phyloP scores from a whole-genome alignment of 2,888 invertebrate species.

The Agonopterix heracliana region DNA sequence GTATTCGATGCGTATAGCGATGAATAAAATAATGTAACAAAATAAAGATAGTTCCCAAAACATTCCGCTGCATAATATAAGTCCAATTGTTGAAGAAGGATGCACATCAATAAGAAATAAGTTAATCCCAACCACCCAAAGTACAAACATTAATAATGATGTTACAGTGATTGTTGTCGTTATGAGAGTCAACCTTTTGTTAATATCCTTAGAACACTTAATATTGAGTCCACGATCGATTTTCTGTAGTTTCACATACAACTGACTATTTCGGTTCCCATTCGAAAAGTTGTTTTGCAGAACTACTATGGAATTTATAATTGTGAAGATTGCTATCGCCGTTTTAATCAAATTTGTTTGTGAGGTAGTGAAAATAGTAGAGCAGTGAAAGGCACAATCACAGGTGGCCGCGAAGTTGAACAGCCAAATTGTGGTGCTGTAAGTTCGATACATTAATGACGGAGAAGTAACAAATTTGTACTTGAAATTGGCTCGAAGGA shows the following conservation, averaged over 20 bases:
- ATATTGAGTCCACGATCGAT: constrained; percentile 40
- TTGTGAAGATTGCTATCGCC: constrained; percentile 16
- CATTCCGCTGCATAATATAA: neutral
- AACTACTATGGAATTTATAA: neutral
- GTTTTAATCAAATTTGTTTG: too few relatives aligned
- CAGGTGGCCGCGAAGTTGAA: neutral
- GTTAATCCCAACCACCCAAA: neutral
- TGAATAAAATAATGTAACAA: constrained; percentile 27
- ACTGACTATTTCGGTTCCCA: constrained; percentile 32
- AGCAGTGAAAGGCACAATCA: too few relatives aligned
- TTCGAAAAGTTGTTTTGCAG: constrained; percentile 18
- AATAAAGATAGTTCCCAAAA: constrained; percentile 24
- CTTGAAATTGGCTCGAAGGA: constrained; percentile 37
- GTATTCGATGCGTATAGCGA: constrained; percentile 29
- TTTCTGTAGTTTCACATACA: constrained; percentile 43
- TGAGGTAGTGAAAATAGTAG: too few relatives aligned
- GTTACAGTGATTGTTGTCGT: neutral
- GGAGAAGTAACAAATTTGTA: constrained; percentile 39
- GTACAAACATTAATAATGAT: neutral
- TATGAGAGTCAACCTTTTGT: constrained; percentile 15
- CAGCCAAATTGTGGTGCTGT: constrained; percentile 16
- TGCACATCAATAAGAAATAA: neutral
- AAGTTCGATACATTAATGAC: constrained; percentile 33
- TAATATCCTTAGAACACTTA: constrained; percentile 21
- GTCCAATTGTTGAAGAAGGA: neutral